Conservation (phyloP, 2,113 vertebrate species). For the Coturnix japonica region DNA sequence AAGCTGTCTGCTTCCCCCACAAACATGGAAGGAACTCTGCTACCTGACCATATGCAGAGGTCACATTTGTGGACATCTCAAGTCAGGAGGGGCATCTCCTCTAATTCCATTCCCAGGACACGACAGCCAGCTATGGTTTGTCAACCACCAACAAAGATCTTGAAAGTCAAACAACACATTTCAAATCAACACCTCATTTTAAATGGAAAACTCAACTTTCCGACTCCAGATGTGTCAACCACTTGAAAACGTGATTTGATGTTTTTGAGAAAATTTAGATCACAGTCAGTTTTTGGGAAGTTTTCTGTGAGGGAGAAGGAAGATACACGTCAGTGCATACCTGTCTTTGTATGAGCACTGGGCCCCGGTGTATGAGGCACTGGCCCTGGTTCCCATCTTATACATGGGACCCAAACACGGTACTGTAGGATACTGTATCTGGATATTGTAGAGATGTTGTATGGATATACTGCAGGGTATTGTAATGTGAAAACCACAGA, state of each 20-base stretch:
- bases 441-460: no score
- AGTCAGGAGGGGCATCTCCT: neutral
- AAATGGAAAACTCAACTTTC: neutral
- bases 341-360: neutral
- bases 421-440: fast-evolving
- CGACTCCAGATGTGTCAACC: neutral
- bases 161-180: neutral
- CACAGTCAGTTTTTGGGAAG: neutral
- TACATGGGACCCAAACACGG: neutral
- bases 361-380: neutral
- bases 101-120: neutral
- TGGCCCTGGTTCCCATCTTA: neutral
- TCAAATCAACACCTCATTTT: neutral
- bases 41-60: neutral
- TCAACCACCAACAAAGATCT: neutral
- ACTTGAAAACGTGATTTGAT: neutral
- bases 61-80: neutral
- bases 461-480: neutral
- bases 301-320: neutral
- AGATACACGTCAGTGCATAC: fast-evolving
- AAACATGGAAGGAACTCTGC: neutral
- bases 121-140: neutral
- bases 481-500: neutral
- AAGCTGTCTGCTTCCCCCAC: neutral
- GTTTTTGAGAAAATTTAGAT: neutral